Evolutionary conservation across 2,888 invertebrate genomes (phyloP), one percentile per base, ranked within the genome.

Genomic region (Abrostola tripartita): DNA sequence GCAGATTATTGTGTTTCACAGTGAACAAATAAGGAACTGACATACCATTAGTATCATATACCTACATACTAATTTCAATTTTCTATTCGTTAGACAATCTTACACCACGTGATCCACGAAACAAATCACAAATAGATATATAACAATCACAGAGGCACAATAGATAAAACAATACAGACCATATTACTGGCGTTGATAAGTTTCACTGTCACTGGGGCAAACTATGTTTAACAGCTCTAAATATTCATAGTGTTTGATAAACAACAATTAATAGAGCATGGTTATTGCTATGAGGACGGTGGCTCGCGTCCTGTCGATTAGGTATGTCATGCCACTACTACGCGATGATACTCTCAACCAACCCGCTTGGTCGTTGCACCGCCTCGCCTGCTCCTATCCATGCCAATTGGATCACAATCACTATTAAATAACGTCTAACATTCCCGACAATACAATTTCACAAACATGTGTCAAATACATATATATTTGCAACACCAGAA

Each of bases 331-430:
- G 80, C 68, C 76, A 83, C 83, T 79, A 83, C 84, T 85, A 85
- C 76, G 75, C 78, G 76, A 76, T 78, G 78, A 68, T 66, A 78
- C 74, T 73, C 65, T 65, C 67, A 68, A 57, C 60, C 68, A 74
- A 69, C 67, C 70, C 75, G 72, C 76, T 81, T 73, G 84, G 71
- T 74, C 68, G 68, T 74, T 83, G 85, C 81, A 82, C 73, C 59
- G 74, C 78, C 73, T 76, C 78, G 80, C 67, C 74, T 67, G 67
- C 76, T 68, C 77, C 76, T 71, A 74, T 78, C 78, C 78, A 79
- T 85, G 85, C 66, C 84, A 88, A 89, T 87, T 89, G 81, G 77
- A 79, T 76, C 80, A 85, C 82, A 88, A 85, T 87, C 80, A 81
- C 70, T 62, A 52, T 68, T 56, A 61, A 71, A 75, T 76, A 60